Conservation (phyloP, 2,888 invertebrate species). For the Drosophila neonasuta region DNA sequence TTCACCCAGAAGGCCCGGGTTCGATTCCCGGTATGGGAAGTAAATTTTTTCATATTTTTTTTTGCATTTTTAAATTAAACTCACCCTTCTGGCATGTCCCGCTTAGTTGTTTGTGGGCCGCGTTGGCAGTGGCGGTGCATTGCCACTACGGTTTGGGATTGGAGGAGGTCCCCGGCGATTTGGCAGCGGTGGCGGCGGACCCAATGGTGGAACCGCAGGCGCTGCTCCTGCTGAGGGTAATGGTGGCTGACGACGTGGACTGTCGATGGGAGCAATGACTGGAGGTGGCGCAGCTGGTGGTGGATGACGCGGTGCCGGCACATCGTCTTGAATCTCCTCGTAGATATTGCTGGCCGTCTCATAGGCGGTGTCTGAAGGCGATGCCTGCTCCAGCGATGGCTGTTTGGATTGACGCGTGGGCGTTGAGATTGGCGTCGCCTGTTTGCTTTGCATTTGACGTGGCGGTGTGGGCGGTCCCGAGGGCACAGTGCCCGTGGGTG, state of each 20-base stretch:
- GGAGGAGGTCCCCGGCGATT: constrained; percentile 83
- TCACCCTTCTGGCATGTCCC: constrained; percentile 40
- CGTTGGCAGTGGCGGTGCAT: constrained; percentile 81
- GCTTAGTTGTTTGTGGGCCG: constrained; percentile 79
- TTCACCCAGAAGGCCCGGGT: constrained; percentile 89
- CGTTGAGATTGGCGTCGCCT: constrained; percentile 74
- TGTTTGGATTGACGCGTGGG: constrained; percentile 74
- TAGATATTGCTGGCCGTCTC: constrained; percentile 82
- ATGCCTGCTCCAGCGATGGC: constrained; percentile 62
- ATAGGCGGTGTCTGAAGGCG: constrained; percentile 56
- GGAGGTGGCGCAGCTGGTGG: constrained; percentile 83
- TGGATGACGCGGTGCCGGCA: constrained; percentile 84
- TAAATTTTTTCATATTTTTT: constrained; percentile 24
- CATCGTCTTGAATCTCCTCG: constrained; percentile 84
- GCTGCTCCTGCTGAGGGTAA: constrained; percentile 22
- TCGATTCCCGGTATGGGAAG: constrained; percentile 95
- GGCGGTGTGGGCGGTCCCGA: constrained; percentile 76
- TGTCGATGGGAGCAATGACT: constrained; percentile 56
- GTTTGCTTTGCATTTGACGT: constrained; percentile 75
- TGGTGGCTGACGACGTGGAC: constrained; percentile 51
- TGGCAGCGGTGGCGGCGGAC: constrained; percentile 85
- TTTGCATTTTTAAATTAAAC: constrained; percentile 21
- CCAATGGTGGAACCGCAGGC: constrained; percentile 80
- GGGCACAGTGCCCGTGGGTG: constrained; percentile 56
- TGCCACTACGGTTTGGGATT: constrained; percentile 81